Conservation (phyloP, 64 coral and sea anemone genomes). For the Stylophora pistillata region DNA sequence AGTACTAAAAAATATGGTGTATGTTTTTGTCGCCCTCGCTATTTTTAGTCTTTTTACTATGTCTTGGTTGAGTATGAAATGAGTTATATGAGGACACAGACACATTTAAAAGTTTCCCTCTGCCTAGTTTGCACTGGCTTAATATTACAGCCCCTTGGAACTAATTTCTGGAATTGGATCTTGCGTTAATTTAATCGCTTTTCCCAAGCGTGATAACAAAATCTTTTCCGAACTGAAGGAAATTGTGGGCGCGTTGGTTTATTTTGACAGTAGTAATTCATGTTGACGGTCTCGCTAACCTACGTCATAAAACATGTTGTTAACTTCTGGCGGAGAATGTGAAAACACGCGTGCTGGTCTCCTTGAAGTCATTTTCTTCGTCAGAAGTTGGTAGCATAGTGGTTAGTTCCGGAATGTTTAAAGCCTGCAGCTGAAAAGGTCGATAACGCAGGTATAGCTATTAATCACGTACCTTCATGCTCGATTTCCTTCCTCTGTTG, state of each 20-base stretch:
- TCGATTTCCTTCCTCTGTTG: background rate
- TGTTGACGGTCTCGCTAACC: background rate
- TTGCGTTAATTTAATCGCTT: background rate
- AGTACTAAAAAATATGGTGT: background rate
- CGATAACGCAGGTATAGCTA: background rate
- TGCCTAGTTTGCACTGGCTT: too few relatives aligned
- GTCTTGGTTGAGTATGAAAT: background rate
- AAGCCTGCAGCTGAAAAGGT: background rate
- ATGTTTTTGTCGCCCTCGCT: background rate
- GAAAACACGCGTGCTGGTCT: background rate
- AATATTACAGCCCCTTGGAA: background rate
- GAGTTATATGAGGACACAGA: background rate
- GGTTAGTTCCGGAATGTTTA: background rate
- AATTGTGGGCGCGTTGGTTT: background rate
- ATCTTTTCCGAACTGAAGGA: slow-evolving; percentile 23
- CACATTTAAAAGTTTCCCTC: too few relatives aligned
- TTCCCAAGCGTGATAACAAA: background rate
- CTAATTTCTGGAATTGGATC: background rate
- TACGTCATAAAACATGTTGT: background rate
- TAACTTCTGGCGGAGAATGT: background rate
- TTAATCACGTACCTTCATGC: slow-evolving; percentile 5
- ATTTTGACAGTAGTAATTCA: background rate
- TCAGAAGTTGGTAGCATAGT: background rate
- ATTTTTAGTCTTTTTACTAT: background rate
- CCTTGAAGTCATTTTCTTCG: background rate